Conservation (phyloP, 2,888 invertebrate species). For the Gymnosoma rotundatum region DNA sequence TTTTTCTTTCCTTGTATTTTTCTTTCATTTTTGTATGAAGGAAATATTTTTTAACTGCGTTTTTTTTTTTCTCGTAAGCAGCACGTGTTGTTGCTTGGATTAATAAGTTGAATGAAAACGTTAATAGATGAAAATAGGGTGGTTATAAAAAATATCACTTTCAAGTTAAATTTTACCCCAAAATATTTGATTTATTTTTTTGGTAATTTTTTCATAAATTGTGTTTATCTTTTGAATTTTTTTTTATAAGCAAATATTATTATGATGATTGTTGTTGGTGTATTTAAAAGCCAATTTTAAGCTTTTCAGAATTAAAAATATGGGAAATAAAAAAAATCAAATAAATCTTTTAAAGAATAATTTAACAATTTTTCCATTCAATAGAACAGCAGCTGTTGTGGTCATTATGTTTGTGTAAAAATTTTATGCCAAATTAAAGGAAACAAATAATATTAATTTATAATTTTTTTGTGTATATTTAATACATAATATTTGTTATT, state of each 20-base stretch:
- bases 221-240: conserved; percentile 55
- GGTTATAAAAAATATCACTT: conserved; percentile 59
- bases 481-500: not conserved
- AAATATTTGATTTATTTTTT: conserved; percentile 20
- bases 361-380: conserved; percentile 31
- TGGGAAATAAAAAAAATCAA: not conserved
- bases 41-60: conserved; percentile 40
- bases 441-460: conserved; percentile 35
- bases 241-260: conserved; percentile 60
- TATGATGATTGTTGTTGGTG: conserved; percentile 9
- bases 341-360: conserved; percentile 49
- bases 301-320: conserved; percentile 26
- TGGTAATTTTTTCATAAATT: conserved; percentile 46
- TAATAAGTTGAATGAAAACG: conserved; percentile 40
- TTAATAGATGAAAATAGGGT: not conserved
- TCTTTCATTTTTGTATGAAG: not conserved
- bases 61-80: conserved; percentile 35
- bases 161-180: conserved; percentile 53
- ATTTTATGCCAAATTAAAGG: conserved; percentile 59
- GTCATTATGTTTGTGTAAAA: conserved; percentile 38
- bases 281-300: conserved; percentile 59
- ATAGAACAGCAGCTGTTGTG: conserved; percentile 50
- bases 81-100: conserved; percentile 60
- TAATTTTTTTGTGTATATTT: not conserved
- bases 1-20: not conserved